These are phyloP conservation scores for Nannobrachium achirus DNA, from an alignment of 2,113 vertebrate species.

Conservation along the genomic window DNA sequence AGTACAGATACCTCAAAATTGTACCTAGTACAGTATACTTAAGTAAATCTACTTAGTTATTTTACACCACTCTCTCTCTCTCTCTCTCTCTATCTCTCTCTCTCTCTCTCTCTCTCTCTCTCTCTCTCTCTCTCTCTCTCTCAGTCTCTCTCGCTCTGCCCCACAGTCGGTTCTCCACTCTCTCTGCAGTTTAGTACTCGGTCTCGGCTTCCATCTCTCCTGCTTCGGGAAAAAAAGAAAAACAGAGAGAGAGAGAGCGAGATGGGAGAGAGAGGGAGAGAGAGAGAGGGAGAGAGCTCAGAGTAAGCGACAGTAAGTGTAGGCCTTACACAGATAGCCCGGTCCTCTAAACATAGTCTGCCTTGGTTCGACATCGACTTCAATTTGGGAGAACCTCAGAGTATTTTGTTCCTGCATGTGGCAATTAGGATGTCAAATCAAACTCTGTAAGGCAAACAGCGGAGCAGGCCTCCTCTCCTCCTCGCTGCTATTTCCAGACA, in stretches of 20 bases:
- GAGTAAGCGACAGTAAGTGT: constrained; percentile 69
- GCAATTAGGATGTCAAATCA: constrained; percentile 83
- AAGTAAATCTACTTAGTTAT: no score
- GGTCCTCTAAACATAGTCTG: constrained; percentile 77
- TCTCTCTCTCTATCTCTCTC: no score
- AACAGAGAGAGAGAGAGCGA: constrained; percentile 38
- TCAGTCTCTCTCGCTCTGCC: constrained; percentile 50
- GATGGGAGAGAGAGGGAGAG: background rate
- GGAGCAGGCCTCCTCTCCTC: constrained; percentile 53
- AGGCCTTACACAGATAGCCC: constrained; percentile 72
- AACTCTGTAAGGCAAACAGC: constrained; percentile 77
- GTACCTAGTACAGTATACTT: no score
- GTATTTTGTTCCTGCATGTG: constrained; percentile 80
- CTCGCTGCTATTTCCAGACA: constrained; percentile 76
- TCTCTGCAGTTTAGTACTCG: constrained; percentile 1
- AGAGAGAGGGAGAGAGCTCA: constrained; percentile 44
- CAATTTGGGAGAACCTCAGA: constrained; percentile 74
- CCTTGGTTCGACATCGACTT: constrained; percentile 72
- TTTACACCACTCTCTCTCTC: constrained; percentile 46
- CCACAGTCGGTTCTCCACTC: constrained; percentile 64
- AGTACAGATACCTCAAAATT: no score
- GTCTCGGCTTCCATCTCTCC: constrained; percentile 48
- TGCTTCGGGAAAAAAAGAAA: constrained; percentile 39
- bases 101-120: constrained; percentile 54
- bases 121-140: constrained; percentile 56